Evolutionary conservation across 1,140 invertebrate genomes (phyloP).

Genomic region (Drosophila lowei): DNA sequence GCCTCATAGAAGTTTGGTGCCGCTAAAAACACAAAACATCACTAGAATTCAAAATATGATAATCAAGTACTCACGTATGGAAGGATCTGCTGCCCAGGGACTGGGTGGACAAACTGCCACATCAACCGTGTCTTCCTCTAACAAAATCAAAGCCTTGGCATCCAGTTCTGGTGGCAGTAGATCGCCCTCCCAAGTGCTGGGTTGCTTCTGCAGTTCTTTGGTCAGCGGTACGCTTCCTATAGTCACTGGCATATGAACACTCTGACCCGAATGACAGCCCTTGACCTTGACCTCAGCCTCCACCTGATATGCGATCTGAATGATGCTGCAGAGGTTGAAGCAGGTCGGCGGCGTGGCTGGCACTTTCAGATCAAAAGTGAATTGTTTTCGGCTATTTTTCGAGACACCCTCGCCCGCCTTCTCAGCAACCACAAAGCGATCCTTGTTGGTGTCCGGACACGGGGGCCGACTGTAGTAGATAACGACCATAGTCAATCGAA

Average conservation of each 20-base stretch:
- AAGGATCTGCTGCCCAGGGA: constrained; percentile 55
- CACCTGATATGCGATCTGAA: constrained; percentile 88
- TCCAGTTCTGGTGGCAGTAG: constrained; percentile 48
- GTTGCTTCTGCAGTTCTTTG: constrained; percentile 35
- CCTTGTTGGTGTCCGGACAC: constrained; percentile 84
- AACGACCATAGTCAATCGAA: constrained; percentile 84
- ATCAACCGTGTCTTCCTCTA: constrained; percentile 13
- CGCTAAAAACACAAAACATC: constrained; percentile 26
- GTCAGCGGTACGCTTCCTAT: constrained; percentile 85
- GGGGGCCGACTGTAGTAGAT: constrained; percentile 84
- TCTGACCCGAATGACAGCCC: constrained; percentile 84
- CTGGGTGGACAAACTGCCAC: not conserved
- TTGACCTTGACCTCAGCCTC: constrained; percentile 84
- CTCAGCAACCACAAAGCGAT: constrained; percentile 84
- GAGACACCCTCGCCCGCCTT: constrained; percentile 83
- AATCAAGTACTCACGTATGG: constrained; percentile 36
- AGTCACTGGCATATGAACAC: constrained; percentile 83
- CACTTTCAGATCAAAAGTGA: constrained; percentile 84
- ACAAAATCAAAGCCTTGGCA: constrained; percentile 49
- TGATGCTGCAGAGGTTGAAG: constrained; percentile 87
- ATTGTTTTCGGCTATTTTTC: constrained; percentile 71
- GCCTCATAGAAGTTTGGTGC: constrained; percentile 62
- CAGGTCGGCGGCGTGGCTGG: constrained; percentile 89
- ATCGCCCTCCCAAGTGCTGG: constrained; percentile 28
- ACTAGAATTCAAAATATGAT: not conserved